Evolutionary conservation across 92 coral and sea anemone genomes (phyloP).

Genomic region (Muricea muricata): DNA sequence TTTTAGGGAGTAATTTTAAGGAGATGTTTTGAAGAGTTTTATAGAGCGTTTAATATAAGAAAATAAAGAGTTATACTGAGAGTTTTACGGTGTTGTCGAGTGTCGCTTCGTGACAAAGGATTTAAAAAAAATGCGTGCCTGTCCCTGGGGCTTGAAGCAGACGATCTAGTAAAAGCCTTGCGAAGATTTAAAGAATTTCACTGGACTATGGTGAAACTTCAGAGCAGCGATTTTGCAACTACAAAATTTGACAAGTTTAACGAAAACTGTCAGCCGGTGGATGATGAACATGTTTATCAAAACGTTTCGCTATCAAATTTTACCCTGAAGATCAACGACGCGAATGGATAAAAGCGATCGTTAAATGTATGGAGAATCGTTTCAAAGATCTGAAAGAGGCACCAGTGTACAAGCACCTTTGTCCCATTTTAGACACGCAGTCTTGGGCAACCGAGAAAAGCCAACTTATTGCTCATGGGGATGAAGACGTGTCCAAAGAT

Average conservation of each 20-base stretch:
- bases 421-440: slow-evolving; percentile 2
- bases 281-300: not conserved
- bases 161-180: slow-evolving; percentile 22
- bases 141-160: slow-evolving; percentile 35
- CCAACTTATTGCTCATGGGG: not conserved
- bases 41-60: no score
- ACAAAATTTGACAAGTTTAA: slow-evolving; percentile 5
- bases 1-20: no score
- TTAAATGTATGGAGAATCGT: not conserved
- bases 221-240: slow-evolving; percentile 5
- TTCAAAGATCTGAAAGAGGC: slow-evolving; percentile 10
- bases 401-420: slow-evolving; percentile 1
- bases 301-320: not conserved
- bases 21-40: no score
- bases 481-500: slow-evolving; percentile 28
- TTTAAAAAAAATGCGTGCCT: no score
- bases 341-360: not conserved
- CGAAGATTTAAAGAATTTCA: slow-evolving; percentile 38
- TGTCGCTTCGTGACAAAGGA: no score
- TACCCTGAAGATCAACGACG: not conserved
- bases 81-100: no score
- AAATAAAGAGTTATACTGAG: no score
- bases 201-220: slow-evolving; percentile 20
- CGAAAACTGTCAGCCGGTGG: not conserved
- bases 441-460: not conserved